phyloP scores from a whole-genome alignment of 2,888 invertebrate species.

The Tridacna gigas region DNA sequence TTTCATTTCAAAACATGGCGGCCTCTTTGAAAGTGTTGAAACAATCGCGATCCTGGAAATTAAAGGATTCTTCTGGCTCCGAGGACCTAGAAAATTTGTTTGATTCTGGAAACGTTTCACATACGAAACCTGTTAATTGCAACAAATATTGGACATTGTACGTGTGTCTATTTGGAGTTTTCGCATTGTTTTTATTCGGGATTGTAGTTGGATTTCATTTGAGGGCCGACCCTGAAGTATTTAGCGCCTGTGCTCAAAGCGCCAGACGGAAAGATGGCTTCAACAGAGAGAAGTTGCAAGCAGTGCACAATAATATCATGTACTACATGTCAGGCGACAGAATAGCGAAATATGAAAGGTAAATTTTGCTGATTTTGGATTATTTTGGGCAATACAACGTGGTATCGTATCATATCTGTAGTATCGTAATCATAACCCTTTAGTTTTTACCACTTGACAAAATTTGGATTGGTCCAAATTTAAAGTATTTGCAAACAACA shows the following conservation, averaged over 20 bases:
- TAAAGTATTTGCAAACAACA: too few species aligned
- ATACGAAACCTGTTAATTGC: conserved; percentile 58
- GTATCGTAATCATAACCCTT: too few species aligned
- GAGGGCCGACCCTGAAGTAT: conserved; percentile 68
- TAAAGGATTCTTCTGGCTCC: conserved; percentile 64
- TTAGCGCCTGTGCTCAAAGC: conserved; percentile 21
- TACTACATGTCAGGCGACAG: conserved; percentile 70
- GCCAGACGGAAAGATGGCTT: conserved; percentile 60
- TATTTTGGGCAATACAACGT: background rate
- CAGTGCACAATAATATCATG: conserved; percentile 74
- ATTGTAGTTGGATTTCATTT: conserved; percentile 75
- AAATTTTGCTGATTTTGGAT: conserved; percentile 6
- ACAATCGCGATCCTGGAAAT: conserved; percentile 68
- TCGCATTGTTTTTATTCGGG: conserved; percentile 74
- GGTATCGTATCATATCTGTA: too few species aligned
- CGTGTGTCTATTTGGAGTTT: conserved; percentile 66
- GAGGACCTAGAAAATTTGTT: conserved; percentile 66
- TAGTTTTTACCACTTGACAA: too few species aligned
- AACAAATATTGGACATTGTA: conserved; percentile 71
- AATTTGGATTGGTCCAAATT: too few species aligned
- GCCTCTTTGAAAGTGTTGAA: conserved; percentile 54
- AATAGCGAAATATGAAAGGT: conserved; percentile 68
- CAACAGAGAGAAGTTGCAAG: conserved; percentile 58
- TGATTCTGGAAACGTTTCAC: conserved; percentile 48
- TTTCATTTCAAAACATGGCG: conserved; percentile 67